Evolutionary conservation across 2,797 vertebrate species (phyloP).

Genomic region (Sorex maritimensis): DNA sequence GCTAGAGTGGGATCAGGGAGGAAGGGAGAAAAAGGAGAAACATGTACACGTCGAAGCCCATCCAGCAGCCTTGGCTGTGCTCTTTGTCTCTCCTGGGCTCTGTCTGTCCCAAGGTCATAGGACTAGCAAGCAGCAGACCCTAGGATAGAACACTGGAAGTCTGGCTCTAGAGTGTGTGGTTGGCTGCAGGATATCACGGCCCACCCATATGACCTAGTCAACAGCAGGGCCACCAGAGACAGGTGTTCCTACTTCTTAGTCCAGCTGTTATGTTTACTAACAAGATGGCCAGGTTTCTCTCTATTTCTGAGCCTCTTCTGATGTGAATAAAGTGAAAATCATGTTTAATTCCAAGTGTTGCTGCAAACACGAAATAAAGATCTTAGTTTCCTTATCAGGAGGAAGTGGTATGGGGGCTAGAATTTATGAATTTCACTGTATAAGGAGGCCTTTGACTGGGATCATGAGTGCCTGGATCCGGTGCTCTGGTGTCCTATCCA

Average conservation of each 20-base stretch:
- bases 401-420: background rate
- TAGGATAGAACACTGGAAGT: background rate
- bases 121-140: background rate
- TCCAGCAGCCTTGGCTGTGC: background rate
- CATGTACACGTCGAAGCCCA: background rate
- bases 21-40: background rate
- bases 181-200: background rate
- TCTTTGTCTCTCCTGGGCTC: background rate
- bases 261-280: background rate
- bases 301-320: slow-evolving; percentile 7
- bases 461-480: background rate
- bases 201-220: background rate
- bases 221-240: background rate
- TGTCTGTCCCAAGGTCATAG: background rate
- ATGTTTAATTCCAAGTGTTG: background rate
- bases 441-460: background rate
- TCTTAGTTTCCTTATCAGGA: background rate
- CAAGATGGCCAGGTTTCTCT: background rate
- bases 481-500: background rate
- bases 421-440: background rate
- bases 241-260: background rate
- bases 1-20: background rate
- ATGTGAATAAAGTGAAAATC: background rate
- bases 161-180: background rate
- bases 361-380: slow-evolving; percentile 5